phyloP scores from a whole-genome alignment of 2,888 invertebrate genomes.

The Heteromyza rotundicornis region DNA sequence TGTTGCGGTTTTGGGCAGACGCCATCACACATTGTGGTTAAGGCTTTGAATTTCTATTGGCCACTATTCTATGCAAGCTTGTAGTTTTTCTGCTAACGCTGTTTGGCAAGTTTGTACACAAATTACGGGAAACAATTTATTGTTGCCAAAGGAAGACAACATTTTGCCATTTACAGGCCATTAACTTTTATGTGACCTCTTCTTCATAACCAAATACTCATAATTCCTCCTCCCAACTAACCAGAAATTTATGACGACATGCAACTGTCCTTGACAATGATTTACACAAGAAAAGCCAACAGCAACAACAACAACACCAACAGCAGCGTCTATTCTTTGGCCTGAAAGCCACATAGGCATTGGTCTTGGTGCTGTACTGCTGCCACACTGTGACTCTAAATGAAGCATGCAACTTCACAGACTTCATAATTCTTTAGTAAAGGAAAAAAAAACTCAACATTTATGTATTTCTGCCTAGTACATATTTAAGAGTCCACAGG shows the following conservation, averaged over 20 bases:
- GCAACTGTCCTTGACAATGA: slow-evolving; percentile 40
- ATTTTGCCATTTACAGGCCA: slow-evolving; percentile 16
- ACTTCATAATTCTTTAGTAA: neutral
- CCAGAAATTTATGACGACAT: neutral
- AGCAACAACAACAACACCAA: neutral
- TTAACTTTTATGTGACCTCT: slow-evolving; percentile 5
- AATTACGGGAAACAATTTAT: no score
- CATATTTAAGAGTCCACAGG: no score
- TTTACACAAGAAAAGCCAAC: slow-evolving; percentile 16
- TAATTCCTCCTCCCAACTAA: neutral
- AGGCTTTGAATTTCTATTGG: no score
- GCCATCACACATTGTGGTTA: neutral
- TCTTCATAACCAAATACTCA: neutral
- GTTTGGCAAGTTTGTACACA: no score
- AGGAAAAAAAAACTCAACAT: neutral
- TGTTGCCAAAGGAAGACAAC: neutral
- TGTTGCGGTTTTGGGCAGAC: neutral
- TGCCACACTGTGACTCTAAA: neutral
- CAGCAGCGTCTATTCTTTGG: neutral
- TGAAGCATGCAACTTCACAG: slow-evolving; percentile 7
- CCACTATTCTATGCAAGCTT: neutral
- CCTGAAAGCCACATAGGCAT: neutral
- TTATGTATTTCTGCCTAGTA: no score
- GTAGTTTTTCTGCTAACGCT: neutral
- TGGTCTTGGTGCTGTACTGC: neutral